Evolutionary conservation across 1,140 invertebrate genomes (phyloP).

Genomic region (Diorhabda elongata): DNA sequence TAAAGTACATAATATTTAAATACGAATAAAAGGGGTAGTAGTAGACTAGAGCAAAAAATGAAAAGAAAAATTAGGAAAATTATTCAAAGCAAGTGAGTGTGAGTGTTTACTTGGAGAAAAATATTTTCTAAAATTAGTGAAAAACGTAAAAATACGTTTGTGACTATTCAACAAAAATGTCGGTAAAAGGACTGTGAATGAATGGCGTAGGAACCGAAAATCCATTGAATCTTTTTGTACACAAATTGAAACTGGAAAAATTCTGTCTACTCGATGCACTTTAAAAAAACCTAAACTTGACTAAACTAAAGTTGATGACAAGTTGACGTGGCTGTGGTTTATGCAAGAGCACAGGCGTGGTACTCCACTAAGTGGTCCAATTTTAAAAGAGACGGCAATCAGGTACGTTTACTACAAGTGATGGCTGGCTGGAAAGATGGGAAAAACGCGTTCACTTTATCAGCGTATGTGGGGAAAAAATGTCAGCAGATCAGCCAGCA

Average conservation of each 20-base stretch:
- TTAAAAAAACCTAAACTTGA: not conserved
- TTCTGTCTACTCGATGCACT: not conserved
- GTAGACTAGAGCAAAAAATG: no score
- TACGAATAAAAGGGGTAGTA: no score
- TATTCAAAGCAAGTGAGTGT: no score
- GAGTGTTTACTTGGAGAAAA: no score
- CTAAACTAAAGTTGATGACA: not conserved
- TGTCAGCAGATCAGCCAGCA: no score
- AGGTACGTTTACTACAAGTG: no score
- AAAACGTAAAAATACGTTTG: no score
- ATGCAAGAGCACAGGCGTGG: not conserved
- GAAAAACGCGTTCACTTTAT: no score
- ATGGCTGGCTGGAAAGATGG: not conserved
- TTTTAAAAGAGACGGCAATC: not conserved
- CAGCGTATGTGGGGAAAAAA: no score
- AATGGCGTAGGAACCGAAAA: not conserved
- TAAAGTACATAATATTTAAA: no score
- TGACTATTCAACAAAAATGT: not conserved
- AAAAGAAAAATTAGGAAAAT: no score
- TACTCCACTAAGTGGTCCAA: not conserved
- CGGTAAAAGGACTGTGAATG: not conserved
- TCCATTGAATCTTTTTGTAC: not conserved
- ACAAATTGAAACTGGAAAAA: not conserved
- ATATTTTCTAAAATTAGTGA: no score
- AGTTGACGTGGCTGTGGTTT: slow-evolving; percentile 1